Percentiles rank a stretch among this genome's conserved stretches.
Evolutionary conservation across 1,140 invertebrate genomes (phyloP).

Genomic region (Drosophila kepulauana): DNA sequence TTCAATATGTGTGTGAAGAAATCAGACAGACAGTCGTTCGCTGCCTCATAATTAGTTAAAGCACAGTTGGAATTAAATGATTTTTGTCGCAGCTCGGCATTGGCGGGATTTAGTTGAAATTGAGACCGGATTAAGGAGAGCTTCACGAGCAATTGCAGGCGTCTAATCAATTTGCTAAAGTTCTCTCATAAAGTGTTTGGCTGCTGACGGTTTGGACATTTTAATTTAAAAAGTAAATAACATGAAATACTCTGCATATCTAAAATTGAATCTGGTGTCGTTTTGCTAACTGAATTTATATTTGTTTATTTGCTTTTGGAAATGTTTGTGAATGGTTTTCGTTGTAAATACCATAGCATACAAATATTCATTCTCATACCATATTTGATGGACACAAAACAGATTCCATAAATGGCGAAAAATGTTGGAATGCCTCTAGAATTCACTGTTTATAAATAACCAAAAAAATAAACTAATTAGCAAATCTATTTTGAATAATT

Average conservation of each 20-base stretch:
- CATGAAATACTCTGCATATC: constrained; percentile 43
- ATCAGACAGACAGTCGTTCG: constrained; percentile 4
- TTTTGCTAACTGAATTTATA: neutral
- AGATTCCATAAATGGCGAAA: neutral
- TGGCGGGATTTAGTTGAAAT: constrained; percentile 36
- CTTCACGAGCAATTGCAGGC: constrained; percentile 38
- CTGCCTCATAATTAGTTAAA: constrained; percentile 59
- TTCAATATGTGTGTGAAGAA: neutral
- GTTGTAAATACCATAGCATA: constrained; percentile 10
- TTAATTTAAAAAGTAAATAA: constrained; percentile 62
- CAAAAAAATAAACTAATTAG: no score
- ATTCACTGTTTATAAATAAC: neutral
- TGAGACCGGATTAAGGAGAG: constrained; percentile 49
- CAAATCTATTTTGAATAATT: no score
- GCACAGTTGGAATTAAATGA: constrained; percentile 62
- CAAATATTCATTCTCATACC: constrained; percentile 33
- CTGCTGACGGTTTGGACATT: constrained; percentile 17
- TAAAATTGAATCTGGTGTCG: constrained; percentile 63
- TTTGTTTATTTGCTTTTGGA: constrained; percentile 10
- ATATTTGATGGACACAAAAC: constrained; percentile 22
- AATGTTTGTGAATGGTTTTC: constrained; percentile 19
- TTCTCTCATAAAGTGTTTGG: constrained; percentile 3
- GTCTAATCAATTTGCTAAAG: constrained; percentile 48
- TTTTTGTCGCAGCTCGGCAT: constrained; percentile 61
- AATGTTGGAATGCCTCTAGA: constrained; percentile 8